Evolutionary conservation across 2,888 invertebrate genomes (phyloP), one percentile per base, ranked within the genome.

Genomic region (Ophioninae sp.): DNA sequence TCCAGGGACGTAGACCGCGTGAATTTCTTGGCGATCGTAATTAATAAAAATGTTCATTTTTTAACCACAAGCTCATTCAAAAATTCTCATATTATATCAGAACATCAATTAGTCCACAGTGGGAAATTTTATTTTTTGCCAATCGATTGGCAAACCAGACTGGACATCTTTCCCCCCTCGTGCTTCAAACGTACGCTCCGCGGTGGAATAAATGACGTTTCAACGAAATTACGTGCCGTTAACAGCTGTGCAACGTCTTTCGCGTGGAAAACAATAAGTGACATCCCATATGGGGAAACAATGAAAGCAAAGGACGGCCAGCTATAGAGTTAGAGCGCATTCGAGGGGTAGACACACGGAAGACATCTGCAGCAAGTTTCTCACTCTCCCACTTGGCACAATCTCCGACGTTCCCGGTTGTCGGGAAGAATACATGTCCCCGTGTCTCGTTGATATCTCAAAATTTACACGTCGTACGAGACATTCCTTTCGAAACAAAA

Each of bases 261-360:
- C 79, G 37, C 61, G 67, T 50, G 74, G 74, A 79, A 79, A 79
- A 79, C 79, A 79, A 79, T 79, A 73, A 79, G 79, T 61, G 79
- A 79, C 73, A 56, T 68, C 50, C 6, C 67, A 39, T 68, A 68
- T 68, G 59, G 30, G 79, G 59, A 67, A 79, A 41, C 73, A 67
- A 79, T 79, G 62, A 74, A 68, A 68, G 57, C 13, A 62, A 41
- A 79, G 30, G 61, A 57, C 57, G 6, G 68, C 50, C 59, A 67
- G 37, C 41, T 79, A 73, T 77, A 69, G 79, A 59, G 73, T 73
- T 67, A 20, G 68, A 73, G 21, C 61, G 68, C 59, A 17, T 79
- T 61, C 67, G 50, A 62, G 44, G 39, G 61, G 61, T 37, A 59
- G 20, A 74, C 37, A 61, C 41, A 44, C 57, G 30, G 30, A 67